Percentiles rank a stretch among this genome's conserved stretches.
phyloP scores from a whole-genome alignment of 2,113 vertebrate species.

The Strigops habroptila region DNA sequence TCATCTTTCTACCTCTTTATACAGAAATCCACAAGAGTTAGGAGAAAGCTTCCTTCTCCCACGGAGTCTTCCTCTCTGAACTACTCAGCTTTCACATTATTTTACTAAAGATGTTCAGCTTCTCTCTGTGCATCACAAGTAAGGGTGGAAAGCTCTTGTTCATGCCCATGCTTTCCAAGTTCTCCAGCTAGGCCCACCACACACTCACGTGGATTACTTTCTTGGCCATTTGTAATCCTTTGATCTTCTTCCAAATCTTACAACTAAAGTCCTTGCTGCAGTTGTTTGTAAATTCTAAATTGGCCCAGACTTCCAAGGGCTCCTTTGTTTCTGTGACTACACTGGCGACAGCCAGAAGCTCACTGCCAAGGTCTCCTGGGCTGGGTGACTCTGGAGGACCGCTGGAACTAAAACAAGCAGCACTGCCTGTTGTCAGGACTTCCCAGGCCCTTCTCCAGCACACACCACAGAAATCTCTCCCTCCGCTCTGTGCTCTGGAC shows the following conservation, averaged over 20 bases:
- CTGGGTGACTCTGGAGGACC: background rate
- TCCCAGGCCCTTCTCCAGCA: background rate
- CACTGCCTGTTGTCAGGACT: background rate
- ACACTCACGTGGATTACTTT: background rate
- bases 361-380: background rate
- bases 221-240: background rate
- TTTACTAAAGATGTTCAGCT: background rate
- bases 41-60: background rate
- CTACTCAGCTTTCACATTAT: background rate
- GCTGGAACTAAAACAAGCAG: background rate
- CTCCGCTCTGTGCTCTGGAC: background rate
- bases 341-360: background rate
- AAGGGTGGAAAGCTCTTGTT: background rate
- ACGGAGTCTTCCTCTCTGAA: background rate
- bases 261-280: background rate
- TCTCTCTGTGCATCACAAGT: background rate
- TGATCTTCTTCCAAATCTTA: background rate
- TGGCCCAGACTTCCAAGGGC: background rate
- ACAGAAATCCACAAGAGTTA: background rate
- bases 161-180: background rate
- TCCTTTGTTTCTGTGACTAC: background rate
- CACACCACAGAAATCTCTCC: background rate
- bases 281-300: background rate
- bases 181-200: background rate
- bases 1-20: background rate